phyloP scores from a whole-genome alignment of 2,113 vertebrate genomes.

The Mugil cephalus region DNA sequence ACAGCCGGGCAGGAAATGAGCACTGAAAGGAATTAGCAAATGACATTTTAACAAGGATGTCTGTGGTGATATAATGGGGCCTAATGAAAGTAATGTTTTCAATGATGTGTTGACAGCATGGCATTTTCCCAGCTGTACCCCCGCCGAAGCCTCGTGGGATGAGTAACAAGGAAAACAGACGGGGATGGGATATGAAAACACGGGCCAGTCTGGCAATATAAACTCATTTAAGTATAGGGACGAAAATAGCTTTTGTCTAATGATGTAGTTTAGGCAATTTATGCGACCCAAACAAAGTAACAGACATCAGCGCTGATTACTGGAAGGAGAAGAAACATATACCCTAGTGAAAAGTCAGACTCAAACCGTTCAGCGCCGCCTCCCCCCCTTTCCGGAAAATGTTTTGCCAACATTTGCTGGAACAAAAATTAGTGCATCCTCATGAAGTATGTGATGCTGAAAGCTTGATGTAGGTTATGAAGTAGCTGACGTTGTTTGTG shows the following conservation, averaged over 20 bases:
- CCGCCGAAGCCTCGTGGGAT: constrained; percentile 25
- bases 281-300: not conserved
- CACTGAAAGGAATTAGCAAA: constrained; percentile 73
- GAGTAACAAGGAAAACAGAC: constrained; percentile 21
- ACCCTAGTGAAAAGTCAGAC: not conserved
- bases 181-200: constrained; percentile 11
- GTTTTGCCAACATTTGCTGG: not conserved
- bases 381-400: not conserved
- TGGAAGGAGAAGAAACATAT: not conserved
- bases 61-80: constrained; percentile 65
- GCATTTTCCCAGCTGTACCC: constrained; percentile 52
- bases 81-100: constrained; percentile 72
- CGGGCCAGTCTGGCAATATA: not conserved
- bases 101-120: constrained; percentile 64
- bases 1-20: constrained; percentile 55
- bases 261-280: not conserved
- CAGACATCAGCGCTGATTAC: not conserved
- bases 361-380: not conserved
- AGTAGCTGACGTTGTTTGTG: not conserved
- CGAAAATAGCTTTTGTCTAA: constrained; percentile 15
- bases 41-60: constrained; percentile 73
- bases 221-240: not conserved
- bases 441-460: not conserved
- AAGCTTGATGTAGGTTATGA: not conserved
- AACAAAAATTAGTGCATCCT: not conserved